Evolutionary conservation across 2,888 invertebrate genomes (phyloP), one percentile per base, ranked within the genome.

Genomic region (Falcaria lacertinaria): DNA sequence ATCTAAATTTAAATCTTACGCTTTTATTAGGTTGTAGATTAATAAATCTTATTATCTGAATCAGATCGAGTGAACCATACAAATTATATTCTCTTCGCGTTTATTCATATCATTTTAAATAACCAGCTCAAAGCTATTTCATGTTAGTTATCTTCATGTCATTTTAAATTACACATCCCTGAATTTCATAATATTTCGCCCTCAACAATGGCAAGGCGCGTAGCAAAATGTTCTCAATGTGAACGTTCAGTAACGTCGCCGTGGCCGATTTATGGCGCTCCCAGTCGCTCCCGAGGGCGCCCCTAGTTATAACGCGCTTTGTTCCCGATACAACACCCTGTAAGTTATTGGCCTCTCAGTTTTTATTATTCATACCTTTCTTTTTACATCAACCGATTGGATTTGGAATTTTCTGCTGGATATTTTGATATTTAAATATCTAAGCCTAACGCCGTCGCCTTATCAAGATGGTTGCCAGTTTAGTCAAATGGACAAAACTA

Each of bases 211-310:
- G 7, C 13, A 19, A 22, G 22, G 22, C 22, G 14, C 16, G 25
- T 15, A 15, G 39, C 38, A 39, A 28, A n/a, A 19, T 14, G 17
- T 41, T 40, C 33, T 19, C 41, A 44, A 22, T 43, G 39, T 43
- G 41, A 36, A 44, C 44, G 45, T 25, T 33, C 19, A 41, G 35
- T 51, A 50, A 50, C 53, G 53, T 52, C 42, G 37, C 53, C 44
- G 39, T 36, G 43, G 41, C 45, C 46, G 48, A 60, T 60, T 57
- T 58, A 60, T 55, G 45, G 44, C 33, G 14, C 33, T 34, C 34
- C 33, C 25, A 39, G 43, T 25, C 39, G 48, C 49, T 52, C 57
- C 51, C 57, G 15, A 16, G 50, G 55, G 60, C 38, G 43, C 50
- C 45, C 34, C 44, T 44, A 39, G 47, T 47, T 40, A 38, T 33